Evolutionary conservation across 1,140 invertebrate genomes (phyloP).

Genomic region (Muscidifurax raptorellus): DNA sequence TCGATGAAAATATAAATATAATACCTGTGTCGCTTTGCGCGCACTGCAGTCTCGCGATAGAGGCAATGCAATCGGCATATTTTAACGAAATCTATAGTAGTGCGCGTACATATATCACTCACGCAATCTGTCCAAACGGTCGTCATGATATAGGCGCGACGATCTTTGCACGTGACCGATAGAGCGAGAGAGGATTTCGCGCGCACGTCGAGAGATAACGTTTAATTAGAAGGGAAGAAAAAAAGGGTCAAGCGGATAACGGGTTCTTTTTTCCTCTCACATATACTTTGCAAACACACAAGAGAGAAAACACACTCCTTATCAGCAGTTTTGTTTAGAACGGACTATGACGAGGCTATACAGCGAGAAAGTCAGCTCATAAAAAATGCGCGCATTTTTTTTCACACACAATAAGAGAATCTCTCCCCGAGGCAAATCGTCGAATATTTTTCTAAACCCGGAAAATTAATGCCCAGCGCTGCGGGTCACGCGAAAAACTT

Average conservation of each 20-base stretch:
- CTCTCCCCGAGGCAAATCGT: not conserved
- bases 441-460: not conserved
- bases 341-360: not conserved
- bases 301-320: not conserved
- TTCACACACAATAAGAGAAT: not conserved
- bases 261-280: not conserved
- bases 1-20: not conserved
- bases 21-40: not conserved
- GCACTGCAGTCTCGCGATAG: too few relatives aligned
- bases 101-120: not conserved
- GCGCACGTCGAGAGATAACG: not conserved
- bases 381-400: not conserved
- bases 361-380: too few relatives aligned
- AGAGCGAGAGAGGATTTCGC: not conserved
- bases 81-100: not conserved
- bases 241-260: not conserved
- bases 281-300: not conserved
- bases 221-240: not conserved
- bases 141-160: constrained; percentile 15
- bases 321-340: not conserved
- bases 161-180: constrained; percentile 39
- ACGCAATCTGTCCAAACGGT: constrained; percentile 29
- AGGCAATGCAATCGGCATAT: not conserved
- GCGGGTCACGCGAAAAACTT: not conserved
- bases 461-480: not conserved